Conservation (phyloP, 2,797 vertebrate species). For the Acipenser ruthenus region DNA sequence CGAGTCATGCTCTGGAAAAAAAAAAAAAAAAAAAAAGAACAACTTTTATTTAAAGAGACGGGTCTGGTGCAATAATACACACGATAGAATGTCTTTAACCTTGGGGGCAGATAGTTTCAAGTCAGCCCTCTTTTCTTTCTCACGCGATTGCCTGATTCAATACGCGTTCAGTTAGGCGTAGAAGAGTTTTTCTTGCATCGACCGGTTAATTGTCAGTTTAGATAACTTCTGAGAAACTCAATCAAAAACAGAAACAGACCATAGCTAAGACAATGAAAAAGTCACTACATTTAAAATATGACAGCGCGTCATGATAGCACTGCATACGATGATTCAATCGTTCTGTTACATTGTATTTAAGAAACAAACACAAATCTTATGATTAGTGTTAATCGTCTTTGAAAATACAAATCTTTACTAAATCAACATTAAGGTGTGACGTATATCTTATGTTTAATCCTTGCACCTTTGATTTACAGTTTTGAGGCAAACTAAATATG, state of each 20-base stretch:
- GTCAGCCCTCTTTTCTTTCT: conserved; percentile 33
- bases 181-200: conserved; percentile 8
- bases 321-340: too few species aligned
- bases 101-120: conserved; percentile 32
- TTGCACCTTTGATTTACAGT: too few species aligned
- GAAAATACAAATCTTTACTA: too few species aligned
- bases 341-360: too few species aligned
- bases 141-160: conserved; percentile 35
- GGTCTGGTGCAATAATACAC: conserved; percentile 41
- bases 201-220: conserved; percentile 23
- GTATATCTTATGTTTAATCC: too few species aligned
- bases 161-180: conserved; percentile 28
- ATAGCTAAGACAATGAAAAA: too few species aligned
- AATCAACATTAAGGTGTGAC: too few species aligned
- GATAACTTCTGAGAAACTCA: conserved; percentile 18
- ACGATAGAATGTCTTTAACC: conserved; percentile 55
- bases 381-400: too few species aligned
- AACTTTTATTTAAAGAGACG: conserved; percentile 49
- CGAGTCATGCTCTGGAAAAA: not conserved
- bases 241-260: not conserved
- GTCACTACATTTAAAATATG: too few species aligned
- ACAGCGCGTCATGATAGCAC: too few species aligned
- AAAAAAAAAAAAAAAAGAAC: not conserved
- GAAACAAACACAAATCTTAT: too few species aligned
- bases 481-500: too few species aligned